Percentiles rank a stretch among this genome's conserved stretches.
These are phyloP conservation scores for Drosophila limbata DNA, from an alignment of 2,888 invertebrate genomes.

Conservation along the genomic window DNA sequence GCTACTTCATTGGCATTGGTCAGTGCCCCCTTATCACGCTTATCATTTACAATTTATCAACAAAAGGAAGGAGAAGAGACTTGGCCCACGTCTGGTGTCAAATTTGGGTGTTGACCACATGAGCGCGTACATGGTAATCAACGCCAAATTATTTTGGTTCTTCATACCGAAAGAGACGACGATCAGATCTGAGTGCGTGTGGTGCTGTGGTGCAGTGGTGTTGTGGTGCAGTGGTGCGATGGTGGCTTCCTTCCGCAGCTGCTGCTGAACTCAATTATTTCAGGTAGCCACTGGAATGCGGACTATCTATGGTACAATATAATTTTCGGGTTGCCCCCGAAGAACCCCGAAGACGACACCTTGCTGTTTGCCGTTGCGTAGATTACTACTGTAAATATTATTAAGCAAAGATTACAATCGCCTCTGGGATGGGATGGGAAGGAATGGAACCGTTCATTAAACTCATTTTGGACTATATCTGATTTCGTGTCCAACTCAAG, in stretches of 20 bases:
- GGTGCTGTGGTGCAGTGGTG: neutral
- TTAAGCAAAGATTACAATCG: conserved; percentile 77
- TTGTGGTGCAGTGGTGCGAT: neutral
- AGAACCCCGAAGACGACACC: conserved; percentile 65
- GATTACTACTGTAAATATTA: conserved; percentile 83
- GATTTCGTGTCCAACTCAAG: conserved; percentile 60
- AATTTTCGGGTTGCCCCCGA: conserved; percentile 29
- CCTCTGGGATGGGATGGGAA: conserved; percentile 39
- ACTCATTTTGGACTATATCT: conserved; percentile 53
- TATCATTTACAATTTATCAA: conserved; percentile 69
- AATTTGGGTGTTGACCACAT: conserved; percentile 80
- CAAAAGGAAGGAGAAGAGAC: neutral
- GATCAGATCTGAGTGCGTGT: conserved; percentile 12
- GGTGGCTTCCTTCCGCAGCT: conserved; percentile 36
- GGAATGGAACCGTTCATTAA: conserved; percentile 72
- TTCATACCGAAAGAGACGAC: neutral
- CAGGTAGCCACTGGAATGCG: conserved; percentile 69
- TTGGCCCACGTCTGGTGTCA: conserved; percentile 67
- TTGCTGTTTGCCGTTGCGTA: conserved; percentile 67
- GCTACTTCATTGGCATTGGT: conserved; percentile 45
- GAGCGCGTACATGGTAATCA: conserved; percentile 80
- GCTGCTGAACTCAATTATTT: conserved; percentile 74
- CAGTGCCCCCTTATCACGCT: conserved; percentile 48
- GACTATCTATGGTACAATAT: conserved; percentile 55
- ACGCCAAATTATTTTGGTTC: conserved; percentile 75